Percentiles rank a stretch among this genome's conserved stretches.
Conservation (phyloP, 2,888 invertebrate species). For the Cosmia trapezina region DNA sequence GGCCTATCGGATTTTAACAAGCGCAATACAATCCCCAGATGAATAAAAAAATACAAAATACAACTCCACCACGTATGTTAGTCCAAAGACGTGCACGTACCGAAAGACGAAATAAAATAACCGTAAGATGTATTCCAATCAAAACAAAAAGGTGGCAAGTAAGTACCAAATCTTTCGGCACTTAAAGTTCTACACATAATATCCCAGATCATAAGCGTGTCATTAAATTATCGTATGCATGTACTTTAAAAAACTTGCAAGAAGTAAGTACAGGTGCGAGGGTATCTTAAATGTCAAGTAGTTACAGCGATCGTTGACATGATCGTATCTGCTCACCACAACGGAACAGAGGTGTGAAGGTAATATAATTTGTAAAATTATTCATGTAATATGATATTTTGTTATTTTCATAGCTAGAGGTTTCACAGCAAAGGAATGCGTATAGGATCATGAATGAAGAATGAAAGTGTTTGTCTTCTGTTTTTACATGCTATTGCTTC, state of each 20-base stretch:
- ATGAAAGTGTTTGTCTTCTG: neutral
- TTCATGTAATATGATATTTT: neutral
- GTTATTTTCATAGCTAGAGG: neutral
- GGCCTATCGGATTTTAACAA: neutral
- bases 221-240: constrained; percentile 30
- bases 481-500: neutral
- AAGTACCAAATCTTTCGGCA: neutral
- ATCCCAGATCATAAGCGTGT: constrained; percentile 11
- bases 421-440: constrained; percentile 1
- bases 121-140: neutral
- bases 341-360: neutral
- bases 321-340: constrained; percentile 38
- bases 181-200: constrained; percentile 14
- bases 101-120: constrained; percentile 16
- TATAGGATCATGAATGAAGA: neutral
- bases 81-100: constrained; percentile 2
- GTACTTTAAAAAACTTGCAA: constrained; percentile 27
- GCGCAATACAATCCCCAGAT: neutral
- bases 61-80: neutral
- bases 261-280: constrained; percentile 46
- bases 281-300: constrained; percentile 55
- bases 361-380: constrained; percentile 15
- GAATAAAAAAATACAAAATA: constrained; percentile 1
- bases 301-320: constrained; percentile 49
- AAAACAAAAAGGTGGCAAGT: neutral